Conservation (phyloP, 2,888 invertebrate genomes). For the Apamea epomidion region DNA sequence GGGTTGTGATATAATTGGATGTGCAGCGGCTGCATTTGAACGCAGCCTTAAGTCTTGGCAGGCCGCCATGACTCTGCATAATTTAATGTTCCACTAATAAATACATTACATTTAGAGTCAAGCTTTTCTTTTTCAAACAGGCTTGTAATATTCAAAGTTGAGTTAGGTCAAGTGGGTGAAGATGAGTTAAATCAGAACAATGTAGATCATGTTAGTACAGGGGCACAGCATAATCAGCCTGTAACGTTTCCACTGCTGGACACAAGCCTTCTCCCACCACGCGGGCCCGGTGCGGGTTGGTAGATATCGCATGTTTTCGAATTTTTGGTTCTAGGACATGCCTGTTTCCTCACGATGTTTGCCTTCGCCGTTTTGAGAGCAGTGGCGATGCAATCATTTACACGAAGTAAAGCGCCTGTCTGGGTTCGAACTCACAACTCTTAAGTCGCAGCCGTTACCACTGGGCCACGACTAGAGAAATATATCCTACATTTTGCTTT, state of each 20-base stretch:
- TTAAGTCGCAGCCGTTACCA: not conserved
- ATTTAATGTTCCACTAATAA: conserved; percentile 82
- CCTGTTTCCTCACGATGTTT: not conserved
- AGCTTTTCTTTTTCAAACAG: conserved; percentile 40
- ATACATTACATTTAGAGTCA: conserved; percentile 74
- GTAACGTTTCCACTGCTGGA: not conserved
- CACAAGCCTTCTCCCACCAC: not conserved
- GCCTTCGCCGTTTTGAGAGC: not conserved
- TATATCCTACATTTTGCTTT: not conserved
- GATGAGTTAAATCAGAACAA: not conserved
- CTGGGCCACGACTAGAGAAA: not conserved
- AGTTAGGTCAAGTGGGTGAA: not conserved
- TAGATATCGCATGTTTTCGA: no score
- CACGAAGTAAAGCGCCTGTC: not conserved
- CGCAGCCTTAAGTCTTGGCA: conserved; percentile 84
- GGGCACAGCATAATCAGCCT: not conserved
- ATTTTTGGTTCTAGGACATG: not conserved
- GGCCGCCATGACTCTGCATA: conserved; percentile 83
- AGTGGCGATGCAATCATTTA: not conserved
- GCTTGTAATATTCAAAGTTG: not conserved
- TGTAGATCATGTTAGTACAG: not conserved
- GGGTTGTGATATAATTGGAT: conserved; percentile 88
- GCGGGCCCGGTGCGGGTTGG: no score
- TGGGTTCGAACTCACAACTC: not conserved
- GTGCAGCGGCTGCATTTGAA: conserved; percentile 85